Base-by-base conservation (phyloP, 2,888 invertebrate species). In the Cecidostiba fungosa region DNA sequence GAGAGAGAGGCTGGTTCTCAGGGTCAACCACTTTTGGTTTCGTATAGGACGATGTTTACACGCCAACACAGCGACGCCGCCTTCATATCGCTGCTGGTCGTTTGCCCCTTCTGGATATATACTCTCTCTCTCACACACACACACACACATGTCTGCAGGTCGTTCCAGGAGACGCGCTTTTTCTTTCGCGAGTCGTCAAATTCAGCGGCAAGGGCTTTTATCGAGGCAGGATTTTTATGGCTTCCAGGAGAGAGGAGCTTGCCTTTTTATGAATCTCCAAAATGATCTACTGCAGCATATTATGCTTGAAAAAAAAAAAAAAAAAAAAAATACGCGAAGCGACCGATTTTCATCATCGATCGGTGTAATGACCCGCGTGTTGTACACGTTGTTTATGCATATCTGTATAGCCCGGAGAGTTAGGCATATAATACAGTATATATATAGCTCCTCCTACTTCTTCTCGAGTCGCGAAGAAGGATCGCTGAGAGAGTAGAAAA, bases 11-110 rank as follows among this genome's bases (percentile, higher is more conserved):
- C 73, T 69, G 54, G 29, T 39, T 59, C 84, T 93, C 93, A 93
- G 93, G 93, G 93, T 93, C 93, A 92, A 92, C 93, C 92, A 91
- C 92, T 93, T 93, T 93, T 92, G 91, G 92, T 91, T 90, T 91
- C 81, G 85, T 77, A 70, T 83, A 59, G 54, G 59, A 36, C 90
- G 74, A 32, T 90, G 88, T 90, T 89, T 89, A 91, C 88, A 90
- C 88, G 88, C 89, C 87, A 89, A 86, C 89, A 89, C 89, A 89
- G 73, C 26, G 14, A 0, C 16, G 16, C 6, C 80, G 72, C 26
- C 54, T 73, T 72, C 78, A 76, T 85, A 82, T 85, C 80, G 85
- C 81, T 77, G 54, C 76, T 23, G 81, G 62, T 81, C 80, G 79
- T 72, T 77, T 83, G 85, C 83, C 87, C 73, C 77, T 62, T 66